A percentile compares a stretch with the other conserved stretches of the same genome.
Evolutionary conservation across 2,888 invertebrate species (phyloP).

Genomic region (Lacanobia oleracea): DNA sequence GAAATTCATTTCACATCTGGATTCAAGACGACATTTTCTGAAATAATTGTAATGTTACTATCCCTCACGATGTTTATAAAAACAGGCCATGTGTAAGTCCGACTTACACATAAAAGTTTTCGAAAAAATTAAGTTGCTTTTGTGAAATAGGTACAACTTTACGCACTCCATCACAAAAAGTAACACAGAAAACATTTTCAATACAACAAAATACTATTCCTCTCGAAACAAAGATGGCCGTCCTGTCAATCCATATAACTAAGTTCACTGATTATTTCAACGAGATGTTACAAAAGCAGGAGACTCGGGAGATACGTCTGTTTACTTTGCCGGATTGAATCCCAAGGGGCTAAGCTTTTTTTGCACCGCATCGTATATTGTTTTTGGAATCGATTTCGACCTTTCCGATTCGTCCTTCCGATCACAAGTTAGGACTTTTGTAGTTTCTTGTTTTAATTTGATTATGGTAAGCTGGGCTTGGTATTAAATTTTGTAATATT

Average conservation of each 20-base stretch:
- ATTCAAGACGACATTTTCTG: background rate
- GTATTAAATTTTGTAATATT: background rate
- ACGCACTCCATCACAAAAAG: background rate
- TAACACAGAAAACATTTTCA: conserved; percentile 7
- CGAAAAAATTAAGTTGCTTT: no score
- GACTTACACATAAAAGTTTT: no score
- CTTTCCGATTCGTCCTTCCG: conserved; percentile 13
- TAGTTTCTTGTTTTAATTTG: background rate
- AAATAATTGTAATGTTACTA: background rate
- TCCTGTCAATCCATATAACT: conserved; percentile 42
- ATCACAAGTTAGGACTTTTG: background rate
- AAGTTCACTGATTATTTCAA: conserved; percentile 61
- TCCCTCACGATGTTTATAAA: no score
- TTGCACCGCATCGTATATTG: conserved; percentile 51
- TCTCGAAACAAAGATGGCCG: conserved; percentile 30
- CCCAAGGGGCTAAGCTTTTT: conserved; percentile 54
- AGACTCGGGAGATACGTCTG: conserved; percentile 56
- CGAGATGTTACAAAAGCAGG: conserved; percentile 53
- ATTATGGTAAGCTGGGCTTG: background rate
- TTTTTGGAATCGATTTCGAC: conserved; percentile 47
- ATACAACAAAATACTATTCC: background rate
- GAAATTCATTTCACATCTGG: background rate
- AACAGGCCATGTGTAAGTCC: no score
- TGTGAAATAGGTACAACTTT: background rate
- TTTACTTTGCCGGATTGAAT: conserved; percentile 61